Percentiles rank a stretch among this genome's conserved stretches.
These are phyloP conservation scores for Epinephelus malabaricus DNA, from an alignment of 2,797 vertebrate species.

Conservation along the genomic window DNA sequence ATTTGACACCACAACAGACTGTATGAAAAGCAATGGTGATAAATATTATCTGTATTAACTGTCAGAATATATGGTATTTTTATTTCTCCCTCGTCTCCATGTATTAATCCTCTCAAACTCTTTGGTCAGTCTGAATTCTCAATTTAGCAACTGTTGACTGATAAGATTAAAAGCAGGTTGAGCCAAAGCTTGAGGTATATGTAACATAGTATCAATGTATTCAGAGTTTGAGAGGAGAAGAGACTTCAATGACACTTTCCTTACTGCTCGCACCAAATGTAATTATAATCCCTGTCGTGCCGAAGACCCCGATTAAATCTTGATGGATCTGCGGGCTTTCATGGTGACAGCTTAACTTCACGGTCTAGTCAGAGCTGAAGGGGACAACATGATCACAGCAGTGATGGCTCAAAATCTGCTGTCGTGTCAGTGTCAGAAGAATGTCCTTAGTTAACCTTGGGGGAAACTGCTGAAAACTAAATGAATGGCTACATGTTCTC, in stretches of 20 bases:
- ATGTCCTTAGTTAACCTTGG: not conserved
- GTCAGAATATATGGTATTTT: not conserved
- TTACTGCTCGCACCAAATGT: slow-evolving; percentile 55
- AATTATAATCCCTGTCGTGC: slow-evolving; percentile 56
- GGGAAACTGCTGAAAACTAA: slow-evolving; percentile 3
- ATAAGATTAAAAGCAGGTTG: slow-evolving; percentile 15
- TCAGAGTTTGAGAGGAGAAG: slow-evolving; percentile 13
- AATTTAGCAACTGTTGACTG: slow-evolving; percentile 55
- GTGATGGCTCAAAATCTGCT: not conserved
- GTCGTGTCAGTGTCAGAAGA: not conserved
- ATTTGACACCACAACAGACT: not conserved
- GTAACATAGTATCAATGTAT: slow-evolving; percentile 34
- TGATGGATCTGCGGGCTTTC: slow-evolving; percentile 20
- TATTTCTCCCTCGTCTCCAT: not conserved
- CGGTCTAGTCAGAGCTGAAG: not conserved
- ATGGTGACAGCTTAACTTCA: slow-evolving; percentile 18
- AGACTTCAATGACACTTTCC: slow-evolving; percentile 52
- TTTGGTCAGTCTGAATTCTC: slow-evolving; percentile 37
- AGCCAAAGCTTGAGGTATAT: slow-evolving; percentile 14
- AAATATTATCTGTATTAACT: not conserved
- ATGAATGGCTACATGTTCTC: not conserved
- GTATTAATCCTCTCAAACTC: not conserved
- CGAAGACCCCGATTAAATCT: slow-evolving; percentile 42
- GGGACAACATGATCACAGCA: not conserved
- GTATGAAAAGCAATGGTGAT: too few relatives aligned